Percentiles rank a stretch among this genome's conserved stretches.
phyloP scores from a whole-genome alignment of 1,140 invertebrate species.

The Drosophila guanche region DNA sequence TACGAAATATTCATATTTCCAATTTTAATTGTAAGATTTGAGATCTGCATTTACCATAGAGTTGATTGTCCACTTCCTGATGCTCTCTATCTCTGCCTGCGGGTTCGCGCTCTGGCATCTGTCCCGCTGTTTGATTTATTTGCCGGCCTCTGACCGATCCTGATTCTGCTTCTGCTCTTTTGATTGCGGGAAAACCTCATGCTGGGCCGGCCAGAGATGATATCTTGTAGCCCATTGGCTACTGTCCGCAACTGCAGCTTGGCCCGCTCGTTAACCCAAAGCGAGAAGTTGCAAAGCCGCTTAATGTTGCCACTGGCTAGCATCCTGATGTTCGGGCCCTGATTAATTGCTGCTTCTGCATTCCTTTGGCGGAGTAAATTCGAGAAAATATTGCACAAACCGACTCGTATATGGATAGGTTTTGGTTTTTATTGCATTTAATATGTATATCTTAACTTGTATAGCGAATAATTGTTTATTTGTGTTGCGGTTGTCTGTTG shows the following conservation, averaged over 20 bases:
- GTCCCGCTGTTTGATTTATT: constrained; percentile 54
- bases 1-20: not conserved
- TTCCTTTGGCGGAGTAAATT: constrained; percentile 19
- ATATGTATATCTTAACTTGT: constrained; percentile 64
- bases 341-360: constrained; percentile 59
- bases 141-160: constrained; percentile 44
- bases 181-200: constrained; percentile 27
- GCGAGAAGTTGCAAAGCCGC: constrained; percentile 40
- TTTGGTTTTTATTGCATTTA: constrained; percentile 72
- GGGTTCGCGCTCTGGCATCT: constrained; percentile 12
- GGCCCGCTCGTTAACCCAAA: constrained; percentile 61
- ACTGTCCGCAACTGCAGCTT: constrained; percentile 42
- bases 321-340: constrained; percentile 21
- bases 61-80: constrained; percentile 8
- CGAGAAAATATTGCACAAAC: not conserved
- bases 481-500: constrained; percentile 14
- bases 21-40: not conserved
- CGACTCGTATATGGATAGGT: constrained; percentile 53
- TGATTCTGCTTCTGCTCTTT: constrained; percentile 12
- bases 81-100: constrained; percentile 8
- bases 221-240: constrained; percentile 8
- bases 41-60: not conserved
- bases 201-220: not conserved
- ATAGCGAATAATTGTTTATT: constrained; percentile 56
- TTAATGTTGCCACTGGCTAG: constrained; percentile 9